Percentiles rank a stretch among this genome's conserved stretches.
Evolutionary conservation across 2,888 invertebrate species (phyloP).

Genomic region (Amblyjoppa fuscipennis): DNA sequence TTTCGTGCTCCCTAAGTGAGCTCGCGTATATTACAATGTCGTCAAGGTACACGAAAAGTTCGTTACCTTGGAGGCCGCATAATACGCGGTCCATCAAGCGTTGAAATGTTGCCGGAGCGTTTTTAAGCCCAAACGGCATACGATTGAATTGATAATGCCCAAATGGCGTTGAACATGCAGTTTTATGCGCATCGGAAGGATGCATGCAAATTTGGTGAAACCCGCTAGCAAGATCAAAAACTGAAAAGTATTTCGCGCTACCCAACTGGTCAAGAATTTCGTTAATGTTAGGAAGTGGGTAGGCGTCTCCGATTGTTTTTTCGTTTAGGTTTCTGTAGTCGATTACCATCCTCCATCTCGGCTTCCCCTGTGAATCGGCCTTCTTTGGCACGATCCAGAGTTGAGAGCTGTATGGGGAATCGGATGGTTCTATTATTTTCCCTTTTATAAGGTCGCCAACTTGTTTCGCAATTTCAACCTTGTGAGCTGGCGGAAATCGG

Average conservation of each 20-base stretch:
- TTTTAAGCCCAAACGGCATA: slow-evolving; percentile 42
- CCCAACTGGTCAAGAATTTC: slow-evolving; percentile 46
- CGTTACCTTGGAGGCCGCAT: slow-evolving; percentile 26
- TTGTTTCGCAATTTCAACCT: slow-evolving; percentile 36
- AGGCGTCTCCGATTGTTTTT: slow-evolving; percentile 35
- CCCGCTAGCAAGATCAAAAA: slow-evolving; percentile 26
- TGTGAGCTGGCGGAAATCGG: slow-evolving; percentile 22
- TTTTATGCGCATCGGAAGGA: slow-evolving; percentile 29
- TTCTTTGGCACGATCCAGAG: slow-evolving; percentile 20
- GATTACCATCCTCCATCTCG: slow-evolving; percentile 35
- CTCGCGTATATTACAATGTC: slow-evolving; percentile 55
- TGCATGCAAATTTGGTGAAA: slow-evolving; percentile 36
- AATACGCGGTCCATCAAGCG: slow-evolving; percentile 23
- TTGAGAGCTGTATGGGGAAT: slow-evolving; percentile 26
- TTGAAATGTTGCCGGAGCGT: slow-evolving; percentile 34
- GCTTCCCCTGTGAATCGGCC: slow-evolving; percentile 21
- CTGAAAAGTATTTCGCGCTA: slow-evolving; percentile 26
- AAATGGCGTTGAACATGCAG: slow-evolving; percentile 6
- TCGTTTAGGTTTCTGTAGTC: slow-evolving; percentile 20
- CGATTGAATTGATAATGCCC: slow-evolving; percentile 35
- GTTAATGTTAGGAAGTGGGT: slow-evolving; percentile 24
- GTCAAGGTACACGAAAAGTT: slow-evolving; percentile 62
- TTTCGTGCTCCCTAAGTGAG: slow-evolving; percentile 46
- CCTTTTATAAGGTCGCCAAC: not conserved
- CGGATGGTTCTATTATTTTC: not conserved